Percentiles rank a stretch among this genome's conserved stretches.
Conservation (phyloP, 2,797 vertebrate genomes). For the Hypotaenidia okinawae region DNA sequence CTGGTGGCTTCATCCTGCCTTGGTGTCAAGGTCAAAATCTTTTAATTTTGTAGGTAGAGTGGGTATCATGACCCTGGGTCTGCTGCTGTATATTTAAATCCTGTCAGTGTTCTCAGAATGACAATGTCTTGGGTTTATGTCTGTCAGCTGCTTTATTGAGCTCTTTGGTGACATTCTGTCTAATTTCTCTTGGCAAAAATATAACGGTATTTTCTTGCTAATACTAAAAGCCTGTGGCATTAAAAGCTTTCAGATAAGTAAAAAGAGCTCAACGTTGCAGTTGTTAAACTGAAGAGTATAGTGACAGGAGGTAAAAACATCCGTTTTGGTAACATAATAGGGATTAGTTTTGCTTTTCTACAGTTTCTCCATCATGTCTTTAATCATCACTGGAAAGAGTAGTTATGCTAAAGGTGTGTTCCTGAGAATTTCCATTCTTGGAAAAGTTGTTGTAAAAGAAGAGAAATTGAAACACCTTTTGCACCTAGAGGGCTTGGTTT, state of each 20-base stretch:
- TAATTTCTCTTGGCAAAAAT: conserved; percentile 55
- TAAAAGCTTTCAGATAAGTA: conserved; percentile 9
- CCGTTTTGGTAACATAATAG: not conserved
- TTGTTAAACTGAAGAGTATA: not conserved
- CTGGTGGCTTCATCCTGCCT: conserved; percentile 41
- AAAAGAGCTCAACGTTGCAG: not conserved
- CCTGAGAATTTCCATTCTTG: not conserved
- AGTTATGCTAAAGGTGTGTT: not conserved
- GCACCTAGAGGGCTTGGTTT: not conserved
- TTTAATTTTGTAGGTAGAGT: conserved; percentile 75
- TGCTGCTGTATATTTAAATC: conserved; percentile 73
- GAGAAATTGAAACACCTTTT: not conserved
- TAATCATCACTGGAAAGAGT: not conserved
- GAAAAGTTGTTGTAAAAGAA: not conserved
- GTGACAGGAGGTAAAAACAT: not conserved
- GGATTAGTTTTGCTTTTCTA: not conserved
- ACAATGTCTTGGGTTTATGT: conserved; percentile 41
- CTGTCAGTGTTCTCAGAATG: conserved; percentile 41
- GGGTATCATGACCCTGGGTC: conserved; percentile 46
- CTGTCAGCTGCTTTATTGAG: conserved; percentile 64
- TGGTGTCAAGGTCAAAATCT: conserved; percentile 76
- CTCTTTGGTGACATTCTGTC: conserved; percentile 46
- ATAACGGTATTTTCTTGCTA: conserved; percentile 62
- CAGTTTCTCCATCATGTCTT: not conserved
- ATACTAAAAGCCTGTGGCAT: conserved; percentile 25